Base-by-base conservation (phyloP, 2,888 invertebrate species). In the Apodemia duryi region DNA sequence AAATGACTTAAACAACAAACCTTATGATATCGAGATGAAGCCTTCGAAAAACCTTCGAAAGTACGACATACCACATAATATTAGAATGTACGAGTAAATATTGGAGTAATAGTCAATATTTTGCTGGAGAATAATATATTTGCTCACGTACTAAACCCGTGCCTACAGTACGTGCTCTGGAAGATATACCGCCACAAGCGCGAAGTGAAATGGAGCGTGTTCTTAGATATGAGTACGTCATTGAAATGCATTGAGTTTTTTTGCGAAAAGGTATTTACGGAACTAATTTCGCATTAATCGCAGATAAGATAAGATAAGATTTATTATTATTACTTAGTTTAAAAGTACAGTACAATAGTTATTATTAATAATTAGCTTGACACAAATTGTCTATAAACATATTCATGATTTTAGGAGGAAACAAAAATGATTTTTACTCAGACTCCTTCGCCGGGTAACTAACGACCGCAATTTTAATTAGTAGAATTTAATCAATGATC, bases 151-250 rank as follows among this genome's bases (percentile, higher is more conserved):
- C 32, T 7, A 57, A 57, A 32, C 57, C 57, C 13, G 57, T 57
- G 57, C 57, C 57, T 57, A 13, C 6, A 6, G 57, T 57, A 57
- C 57, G 57, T 57, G 57, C 57, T n/a, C 49, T 49, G n/a, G n/a
- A 32, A 29, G 57, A 57, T 57, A 57, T 57, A 32, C 57, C 6
- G 57, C 11, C 32, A 57, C 32, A 32, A 57, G 57, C 57, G 29
- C 57, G 57, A 57, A 51, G 57, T 60, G 57, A 60, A 60, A 60
- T 60, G 35, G 57, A 60, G 57, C 57, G 57, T 60, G 57, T 6
- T 60, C 35, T 60, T 6, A 60, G 60, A 60, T 60, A 60, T 35
- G 60, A 60, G 60, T 32, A 60, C 35, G 7, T 32, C n/a, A 35
- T 60, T 60, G 35, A 60, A 60, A 60, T 60, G 60, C 60, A 60